Base-by-base conservation (phyloP, 2,113 vertebrate species). In the Chroicocephalus ridibundus region DNA sequence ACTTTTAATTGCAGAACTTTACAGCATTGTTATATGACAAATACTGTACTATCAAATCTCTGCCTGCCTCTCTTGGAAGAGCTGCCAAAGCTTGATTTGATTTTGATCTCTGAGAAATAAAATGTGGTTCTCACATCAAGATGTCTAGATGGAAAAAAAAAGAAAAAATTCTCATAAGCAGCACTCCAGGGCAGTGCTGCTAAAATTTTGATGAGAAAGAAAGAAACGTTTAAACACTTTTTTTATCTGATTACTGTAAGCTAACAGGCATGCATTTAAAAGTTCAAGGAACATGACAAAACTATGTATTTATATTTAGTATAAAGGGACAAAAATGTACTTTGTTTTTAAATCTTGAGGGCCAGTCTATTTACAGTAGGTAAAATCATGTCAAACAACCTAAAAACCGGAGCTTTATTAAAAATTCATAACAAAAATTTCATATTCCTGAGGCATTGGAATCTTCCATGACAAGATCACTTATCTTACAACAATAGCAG, bases 31-130 rank as follows among this genome's bases (percentile, higher is more conserved):
- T n/a, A 49, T 32, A 74, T 16, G 36, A 49, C 17, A 72, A 44
- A 46, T 54, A 87, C 19, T 17, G 13, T 34, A 79, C 46, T 86
- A 81, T 24, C 64, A 88, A 86, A 78, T 68, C 16, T 80, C 44
- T 47, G 34, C 51, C 64, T 44, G 51, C 10, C 29, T 86, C 91
- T 93, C 54, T 82, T 69, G 65, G 54, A 96, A 68, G 5, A 82
- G 34, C 40, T 91, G 58, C 12, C 51, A 64, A 94, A 54, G 31
- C 71, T 47, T 68, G 46, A 93, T 88, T 89, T 92, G 42, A 97
- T 90, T 96, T 95, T 92, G 61, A 94, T 89, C 70, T 82, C 49
- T 75, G 21, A 91, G 81, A 79, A 91, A 79, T 81, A 92, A 94
- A 96, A 92, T 46, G n/a, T 2, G 2, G 26, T 79, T 93, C 61